Evolutionary conservation across 2,888 invertebrate species (phyloP), one percentile per base, ranked within the genome.

Genomic region (Gisinianus flammeolus): DNA sequence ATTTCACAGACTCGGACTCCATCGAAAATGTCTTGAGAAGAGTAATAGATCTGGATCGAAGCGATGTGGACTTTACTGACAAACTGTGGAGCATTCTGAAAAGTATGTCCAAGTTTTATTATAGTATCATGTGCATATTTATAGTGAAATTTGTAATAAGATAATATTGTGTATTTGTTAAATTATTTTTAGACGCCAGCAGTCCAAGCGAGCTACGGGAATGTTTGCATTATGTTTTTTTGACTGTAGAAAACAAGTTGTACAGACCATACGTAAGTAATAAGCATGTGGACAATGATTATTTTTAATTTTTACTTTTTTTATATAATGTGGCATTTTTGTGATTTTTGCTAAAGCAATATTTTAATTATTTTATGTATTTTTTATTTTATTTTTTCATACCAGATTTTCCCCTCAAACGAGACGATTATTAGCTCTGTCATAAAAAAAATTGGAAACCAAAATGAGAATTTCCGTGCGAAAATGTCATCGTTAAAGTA

Each of bases 241-340:
- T 72, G 10, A 70, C 81, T 6, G 79, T 84, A 8, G 81, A 81
- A 10, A 75, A 73, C 24, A 84, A 83, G 72, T 58, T 79, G 54
- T 84, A 82, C 31, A 73, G 84, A 62, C 84, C 84, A 54, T 83
- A 84, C 52, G 84, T 84, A 80, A 82, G 81, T 78, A 35, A 35
- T 35, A 35, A 8, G 35, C 35, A 35, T 12, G 12, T 35, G 5
- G 35, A 8, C 6, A 5, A 35, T 35, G 35, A 8, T 8, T 35
- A 35, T 35, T 8, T 35, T 8, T 35, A 35, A 35, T 12, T 12
- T 35, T 5, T 35, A 8, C 35, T 35, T 35, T 35, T 12, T 35
- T 35, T 35, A 35, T n/a, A n/a, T n/a, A n/a, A n/a, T n/a, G n/a
- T n/a, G n/a, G n/a, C n/a, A n/a, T n/a, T n/a, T n/a, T n/a, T n/a